Evolutionary conservation across 2,797 vertebrate genomes (phyloP), one percentile per base, ranked within the genome.

Genomic region (Decapterus maruadsi): DNA sequence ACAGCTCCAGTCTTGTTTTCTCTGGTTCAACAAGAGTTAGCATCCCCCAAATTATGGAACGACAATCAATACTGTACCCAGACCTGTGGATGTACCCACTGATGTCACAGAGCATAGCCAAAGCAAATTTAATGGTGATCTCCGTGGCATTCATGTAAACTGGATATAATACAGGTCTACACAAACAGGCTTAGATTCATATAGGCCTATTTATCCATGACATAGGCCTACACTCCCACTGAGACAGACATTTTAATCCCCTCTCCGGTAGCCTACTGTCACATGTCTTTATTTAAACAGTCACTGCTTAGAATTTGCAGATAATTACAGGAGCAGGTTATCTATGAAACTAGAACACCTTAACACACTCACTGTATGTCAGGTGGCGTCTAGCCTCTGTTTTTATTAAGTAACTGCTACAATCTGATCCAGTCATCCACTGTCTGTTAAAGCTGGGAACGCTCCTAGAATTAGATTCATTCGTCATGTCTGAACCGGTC

Each of bases 401-500:
- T 36, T 36, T 36, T 36, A 36, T 36, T 36, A 36, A 36, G 34
- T 22, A n/a, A 64, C 31, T 59, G 6, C 4, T 13, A 43, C 42
- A 56, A 19, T 17, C 8, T 43, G 14, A 43, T 43, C 11, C 3
- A 31, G 13, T 57, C 4, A 20, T 68, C 46, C 13, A 55, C 12
- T 59, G 12, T 6, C 61, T 61, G 3, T 64, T 45, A 29, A 53
- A 11, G 6, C 26, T 26, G 13, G 16, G 6, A 36, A 22, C 31
- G 13, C 17, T 11, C 14, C 11, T 64, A 10, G 1, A 3, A 8
- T 19, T 12, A 16, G 26, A 26, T 26, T 1, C 3, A 26, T 26
- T 45, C 48, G 42, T 55, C 14, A 1, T 66, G 67, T 66, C 19
- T 22, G 0, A 75, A 66, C 68, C 34, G 7, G 58, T 40, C 12